Evolutionary conservation across 2,888 invertebrate genomes (phyloP), one percentile per base, ranked within the genome.

Genomic region (Bembecia ichneumoniformis): DNA sequence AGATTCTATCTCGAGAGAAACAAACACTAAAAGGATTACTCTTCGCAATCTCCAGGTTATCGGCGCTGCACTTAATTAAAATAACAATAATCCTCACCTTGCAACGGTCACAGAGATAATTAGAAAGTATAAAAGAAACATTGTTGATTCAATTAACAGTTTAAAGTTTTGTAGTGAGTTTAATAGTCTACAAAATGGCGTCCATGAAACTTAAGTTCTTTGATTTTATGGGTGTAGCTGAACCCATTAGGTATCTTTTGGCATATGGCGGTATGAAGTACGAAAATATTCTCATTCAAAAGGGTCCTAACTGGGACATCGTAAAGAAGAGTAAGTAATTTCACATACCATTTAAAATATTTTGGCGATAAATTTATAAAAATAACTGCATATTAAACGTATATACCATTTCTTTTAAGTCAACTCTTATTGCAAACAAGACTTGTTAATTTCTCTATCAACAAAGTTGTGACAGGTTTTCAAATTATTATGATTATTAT

Each of bases 211-310:
- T n/a, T n/a, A 72, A 65, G 50, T 73, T 63, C 48, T 71, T 70
- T 53, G 57, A 67, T 57, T 56, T 58, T 43, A 69, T 68, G 66
- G 73, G 71, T 35, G 51, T 66, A 14, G 66, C 59, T 15, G 71
- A 71, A 43, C 65, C 71, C 51, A 64, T 70, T 36, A 63, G 66
- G 57, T 71, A 71, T 51, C 28, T 71, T 44, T 53, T 71, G 4
- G 64, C 68, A 47, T 70, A 68, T 54, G 69, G 68, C 17, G 64
- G 63, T 51, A 59, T 70, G 40, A 59, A 61, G 51, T 70, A 66
- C 50, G 67, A 69, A 43, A 68, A 68, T 48, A 40, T 65, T n/a
- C 49, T 61, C 10, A 48, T 62, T 46, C 49, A 59, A 43, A 49
- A 55, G 43, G 59, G 60, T 43, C 53, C 54, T 48, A 55, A 60